Base-by-base conservation (phyloP, 2,888 invertebrate genomes). In the Cremastinae sp. region DNA sequence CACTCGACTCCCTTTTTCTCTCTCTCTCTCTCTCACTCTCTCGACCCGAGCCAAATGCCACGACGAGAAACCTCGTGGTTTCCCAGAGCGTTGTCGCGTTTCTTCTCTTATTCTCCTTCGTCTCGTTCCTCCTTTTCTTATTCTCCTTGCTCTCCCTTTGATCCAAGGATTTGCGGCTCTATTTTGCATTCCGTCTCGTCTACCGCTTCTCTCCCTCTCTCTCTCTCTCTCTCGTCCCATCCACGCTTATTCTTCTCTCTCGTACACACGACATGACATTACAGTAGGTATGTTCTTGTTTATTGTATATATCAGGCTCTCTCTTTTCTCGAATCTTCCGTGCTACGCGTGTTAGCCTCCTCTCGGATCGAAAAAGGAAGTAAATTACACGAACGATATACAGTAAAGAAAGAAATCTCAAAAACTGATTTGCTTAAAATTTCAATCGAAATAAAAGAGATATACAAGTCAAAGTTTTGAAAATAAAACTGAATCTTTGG, bases 101-200 rank as follows among this genome's bases (percentile, higher is more conserved):
- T 38, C 56, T 62, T 51, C 54, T 71, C 41, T 66, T 56, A 64
- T 59, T 38, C 56, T 62, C 59, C 45, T 71, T 22, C 59, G 61
- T 74, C 74, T 49, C 58, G 56, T 68, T 65, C 58, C 10, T 58
- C 74, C 41, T 84, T 80, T 81, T 80, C 76, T 72, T 78, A 73
- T 79, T 75, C 71, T 71, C 78, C 79, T 78, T 78, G 28, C 76
- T 81, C 76, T 82, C 81, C 83, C 86, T 87, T 87, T 87, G 87
- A 87, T 85, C 79, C 79, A 74, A 74, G 77, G 81, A 86, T 86
- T 86, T 86, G 86, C 83, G 84, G 74, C 82, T 87, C 86, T 87
- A 88, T 87, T 88, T 88, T 88, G 86, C 87, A 88, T 88, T 85
- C 88, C 87, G 78, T 81, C 80, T 84, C 83, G 85, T 82, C 82